Base-by-base conservation (phyloP, 2,113 vertebrate genomes). In the Tragelaphus imberbis region DNA sequence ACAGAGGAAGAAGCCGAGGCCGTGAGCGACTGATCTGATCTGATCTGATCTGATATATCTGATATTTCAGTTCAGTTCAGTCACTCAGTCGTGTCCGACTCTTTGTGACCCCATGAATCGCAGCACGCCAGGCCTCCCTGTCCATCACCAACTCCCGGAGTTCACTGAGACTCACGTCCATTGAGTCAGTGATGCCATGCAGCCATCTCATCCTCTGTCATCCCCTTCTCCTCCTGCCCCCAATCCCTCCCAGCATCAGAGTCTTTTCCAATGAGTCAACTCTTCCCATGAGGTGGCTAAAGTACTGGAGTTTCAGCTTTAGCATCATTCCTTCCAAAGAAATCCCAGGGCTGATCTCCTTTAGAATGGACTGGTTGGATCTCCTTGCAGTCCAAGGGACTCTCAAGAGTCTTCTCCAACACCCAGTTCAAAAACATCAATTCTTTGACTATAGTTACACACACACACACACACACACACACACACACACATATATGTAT, bases 401-500 rank as follows among this genome's bases (percentile, higher is more conserved):
- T 40, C 40, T 40, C 40, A 40, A 40, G 40, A 40, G 40, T 40
- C 40, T 40, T 40, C 40, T 40, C 40, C 40, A 40, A 40, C 40
- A 40, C 40, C 40, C 40, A 44, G 40, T 44, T 44, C 40, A 44
- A 44, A 44, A 44, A 44, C 40, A 44, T 44, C 40, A 44, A 44
- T 44, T 44, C 40, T 44, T 44, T 44, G 40, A 5, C 5, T 44
- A 44, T 44, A 44, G 40, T 44, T 44, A 44, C 5, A 65, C 6
- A 65, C 3, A 63, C 28, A 65, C 1, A 65, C 30, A 65, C 0
- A 65, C 0, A 65, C 0, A 30, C 0, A 30, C 9, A 68, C 17
- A n/a, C 27, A 61, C 59, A 61, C 2, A 61, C 12, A 65, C 3
- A 68, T 0, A 68, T n/a, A n/a, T n/a, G n/a, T n/a, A n/a, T n/a